These are phyloP conservation scores for Macrophya annulata DNA, from an alignment of 2,888 invertebrate species.

Conservation along the genomic window DNA sequence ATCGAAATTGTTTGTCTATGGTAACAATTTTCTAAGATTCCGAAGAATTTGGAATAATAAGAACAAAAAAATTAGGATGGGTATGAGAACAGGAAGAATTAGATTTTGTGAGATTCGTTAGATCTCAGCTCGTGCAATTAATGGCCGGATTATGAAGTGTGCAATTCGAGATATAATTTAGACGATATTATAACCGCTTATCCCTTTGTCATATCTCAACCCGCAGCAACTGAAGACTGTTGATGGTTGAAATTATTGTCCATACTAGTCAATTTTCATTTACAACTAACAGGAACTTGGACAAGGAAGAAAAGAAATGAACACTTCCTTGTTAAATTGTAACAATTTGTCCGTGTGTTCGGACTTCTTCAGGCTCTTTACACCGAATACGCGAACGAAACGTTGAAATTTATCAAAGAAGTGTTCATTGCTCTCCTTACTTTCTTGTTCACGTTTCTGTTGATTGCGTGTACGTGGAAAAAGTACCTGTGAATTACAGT, in stretches of 20 bases:
- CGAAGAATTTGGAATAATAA: not conserved
- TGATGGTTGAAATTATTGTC: not conserved
- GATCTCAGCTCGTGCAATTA: not conserved
- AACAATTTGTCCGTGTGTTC: too few relatives aligned
- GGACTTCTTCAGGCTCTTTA: too few relatives aligned
- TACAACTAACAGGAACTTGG: too few relatives aligned
- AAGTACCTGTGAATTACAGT: too few relatives aligned
- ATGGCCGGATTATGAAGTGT: not conserved
- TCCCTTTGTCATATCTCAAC: not conserved
- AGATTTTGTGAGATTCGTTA: not conserved
- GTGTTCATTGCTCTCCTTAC: too few relatives aligned
- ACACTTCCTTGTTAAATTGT: too few relatives aligned
- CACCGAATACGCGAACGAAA: too few relatives aligned
- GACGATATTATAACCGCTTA: not conserved
- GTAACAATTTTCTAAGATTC: not conserved
- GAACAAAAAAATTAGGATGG: not conserved
- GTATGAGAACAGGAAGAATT: not conserved
- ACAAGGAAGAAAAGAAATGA: too few relatives aligned
- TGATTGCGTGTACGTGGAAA: too few relatives aligned
- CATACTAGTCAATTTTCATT: too few relatives aligned
- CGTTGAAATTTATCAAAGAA: too few relatives aligned
- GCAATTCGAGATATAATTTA: not conserved
- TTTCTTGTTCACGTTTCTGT: too few relatives aligned
- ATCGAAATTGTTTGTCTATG: not conserved
- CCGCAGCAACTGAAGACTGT: not conserved